Conservation (phyloP, 2,888 invertebrate genomes). For the Oscheius sp. region DNA sequence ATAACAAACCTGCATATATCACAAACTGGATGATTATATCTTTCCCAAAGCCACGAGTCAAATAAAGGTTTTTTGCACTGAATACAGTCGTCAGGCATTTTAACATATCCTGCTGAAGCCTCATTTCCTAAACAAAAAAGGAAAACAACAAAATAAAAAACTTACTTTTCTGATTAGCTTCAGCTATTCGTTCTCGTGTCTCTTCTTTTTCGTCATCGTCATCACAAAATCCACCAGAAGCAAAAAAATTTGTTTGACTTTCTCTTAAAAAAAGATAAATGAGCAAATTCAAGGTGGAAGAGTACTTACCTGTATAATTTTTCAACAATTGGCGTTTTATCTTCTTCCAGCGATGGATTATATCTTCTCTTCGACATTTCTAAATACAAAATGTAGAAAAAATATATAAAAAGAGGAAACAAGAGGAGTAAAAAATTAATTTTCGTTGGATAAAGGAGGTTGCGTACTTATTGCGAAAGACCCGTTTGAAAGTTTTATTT, state of each 20-base stretch:
- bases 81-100: conserved; percentile 61
- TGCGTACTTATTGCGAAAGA: too few species aligned
- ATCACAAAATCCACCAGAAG: conserved; percentile 63
- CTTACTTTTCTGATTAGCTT: conserved; percentile 58
- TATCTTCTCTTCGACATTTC: conserved; percentile 49
- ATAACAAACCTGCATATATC: conserved; percentile 57
- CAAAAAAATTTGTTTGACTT: conserved; percentile 56
- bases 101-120: conserved; percentile 19
- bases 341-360: conserved; percentile 46
- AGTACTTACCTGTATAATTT: conserved; percentile 63
- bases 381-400: background rate
- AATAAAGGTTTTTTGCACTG: conserved; percentile 56
- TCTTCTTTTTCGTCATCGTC: conserved; percentile 65
- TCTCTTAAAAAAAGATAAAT: conserved; percentile 45
- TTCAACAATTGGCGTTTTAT: conserved; percentile 61
- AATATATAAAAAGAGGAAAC: too few species aligned
- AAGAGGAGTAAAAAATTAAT: too few species aligned
- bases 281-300: background rate
- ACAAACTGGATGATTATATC: conserved; percentile 62
- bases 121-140: conserved; percentile 19
- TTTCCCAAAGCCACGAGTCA: conserved; percentile 66
- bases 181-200: conserved; percentile 54
- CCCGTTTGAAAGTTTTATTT: too few species aligned
- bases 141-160: conserved; percentile 9
- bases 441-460: too few species aligned